phyloP scores from a whole-genome alignment of 2,888 invertebrate species.

The Taenaris catops region DNA sequence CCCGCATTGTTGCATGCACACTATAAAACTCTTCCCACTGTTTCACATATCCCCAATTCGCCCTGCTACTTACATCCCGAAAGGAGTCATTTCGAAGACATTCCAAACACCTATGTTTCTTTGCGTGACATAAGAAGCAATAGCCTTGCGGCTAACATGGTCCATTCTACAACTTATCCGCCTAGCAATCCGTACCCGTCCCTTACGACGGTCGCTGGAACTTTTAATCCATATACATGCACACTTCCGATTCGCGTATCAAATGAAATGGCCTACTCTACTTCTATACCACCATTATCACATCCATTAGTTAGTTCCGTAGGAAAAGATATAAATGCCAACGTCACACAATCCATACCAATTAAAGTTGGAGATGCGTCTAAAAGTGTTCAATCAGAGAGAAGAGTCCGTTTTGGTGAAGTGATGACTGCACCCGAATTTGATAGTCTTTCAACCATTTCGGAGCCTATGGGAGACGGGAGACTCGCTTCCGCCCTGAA shows the following conservation, averaged over 20 bases:
- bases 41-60: constrained; percentile 69
- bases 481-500: constrained; percentile 57
- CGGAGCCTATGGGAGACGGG: constrained; percentile 54
- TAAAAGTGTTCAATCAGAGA: constrained; percentile 66
- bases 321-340: constrained; percentile 59
- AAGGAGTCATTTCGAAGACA: constrained; percentile 44
- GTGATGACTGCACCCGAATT: constrained; percentile 60
- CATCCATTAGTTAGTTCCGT: constrained; percentile 45
- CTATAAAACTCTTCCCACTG: constrained; percentile 60
- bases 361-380: constrained; percentile 43
- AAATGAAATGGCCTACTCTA: constrained; percentile 38
- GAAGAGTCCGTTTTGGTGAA: constrained; percentile 73
- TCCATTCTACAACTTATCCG: constrained; percentile 68
- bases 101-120: constrained; percentile 37
- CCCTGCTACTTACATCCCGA: constrained; percentile 69
- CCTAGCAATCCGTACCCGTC: constrained; percentile 67
- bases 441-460: constrained; percentile 56
- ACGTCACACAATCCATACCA: constrained; percentile 47
- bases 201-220: constrained; percentile 70
- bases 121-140: constrained; percentile 54
- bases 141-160: constrained; percentile 50
- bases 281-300: constrained; percentile 40
- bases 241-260: constrained; percentile 50
- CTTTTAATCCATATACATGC: constrained; percentile 68
- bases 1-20: constrained; percentile 69